These are phyloP conservation scores for Numenius phaeopus DNA, from an alignment of 2,797 vertebrate species.

Conservation along the genomic window DNA sequence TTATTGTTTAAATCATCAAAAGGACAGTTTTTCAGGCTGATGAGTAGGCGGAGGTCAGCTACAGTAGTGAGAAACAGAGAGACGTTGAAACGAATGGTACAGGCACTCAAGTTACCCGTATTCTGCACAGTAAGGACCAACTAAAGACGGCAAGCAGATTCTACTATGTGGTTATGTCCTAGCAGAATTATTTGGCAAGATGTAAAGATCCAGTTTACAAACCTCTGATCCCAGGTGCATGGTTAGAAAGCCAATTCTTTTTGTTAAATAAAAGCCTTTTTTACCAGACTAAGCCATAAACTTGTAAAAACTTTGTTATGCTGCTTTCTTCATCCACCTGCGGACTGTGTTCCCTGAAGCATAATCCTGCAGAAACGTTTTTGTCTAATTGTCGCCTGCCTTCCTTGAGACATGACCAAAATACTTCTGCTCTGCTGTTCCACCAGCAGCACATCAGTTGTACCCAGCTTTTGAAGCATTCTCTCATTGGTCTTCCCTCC, in stretches of 20 bases:
- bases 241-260: background rate
- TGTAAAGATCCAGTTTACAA: background rate
- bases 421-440: background rate
- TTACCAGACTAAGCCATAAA: background rate
- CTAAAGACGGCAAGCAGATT: background rate
- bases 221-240: background rate
- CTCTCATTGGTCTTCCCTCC: constrained; percentile 16
- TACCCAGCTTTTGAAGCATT: constrained; percentile 34
- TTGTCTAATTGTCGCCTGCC: background rate
- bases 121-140: background rate
- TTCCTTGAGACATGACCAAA: background rate
- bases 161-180: background rate
- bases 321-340: background rate
- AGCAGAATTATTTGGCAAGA: background rate
- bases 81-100: background rate
- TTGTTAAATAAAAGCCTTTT: background rate
- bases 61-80: background rate
- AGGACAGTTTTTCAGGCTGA: background rate
- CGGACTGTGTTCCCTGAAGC: background rate
- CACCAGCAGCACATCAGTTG: constrained; percentile 6
- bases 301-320: background rate
- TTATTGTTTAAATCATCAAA: background rate
- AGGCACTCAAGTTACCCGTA: background rate
- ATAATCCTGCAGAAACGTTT: background rate
- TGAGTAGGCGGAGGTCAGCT: background rate